phyloP scores from a whole-genome alignment of 2,113 vertebrate species.

The Menidia beryllina region DNA sequence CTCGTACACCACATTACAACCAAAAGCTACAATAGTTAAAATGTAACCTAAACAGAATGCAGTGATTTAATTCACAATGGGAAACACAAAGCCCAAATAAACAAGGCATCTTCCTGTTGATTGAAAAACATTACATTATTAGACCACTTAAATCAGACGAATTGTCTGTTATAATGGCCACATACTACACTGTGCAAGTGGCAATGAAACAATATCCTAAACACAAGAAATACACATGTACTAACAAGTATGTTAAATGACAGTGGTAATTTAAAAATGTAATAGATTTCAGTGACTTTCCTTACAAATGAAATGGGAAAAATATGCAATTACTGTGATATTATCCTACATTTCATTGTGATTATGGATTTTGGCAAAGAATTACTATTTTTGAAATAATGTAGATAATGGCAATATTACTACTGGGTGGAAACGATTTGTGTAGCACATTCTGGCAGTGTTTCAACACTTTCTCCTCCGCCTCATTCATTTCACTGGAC shows the following conservation, averaged over 20 bases:
- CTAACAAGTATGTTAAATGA: neutral
- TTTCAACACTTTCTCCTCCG: constrained; percentile 56
- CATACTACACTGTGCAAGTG: no score
- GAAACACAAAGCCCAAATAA: no score
- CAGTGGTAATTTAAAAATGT: constrained; percentile 8
- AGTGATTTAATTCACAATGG: no score
- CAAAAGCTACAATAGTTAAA: no score
- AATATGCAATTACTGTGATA: constrained; percentile 31
- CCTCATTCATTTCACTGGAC: constrained; percentile 59
- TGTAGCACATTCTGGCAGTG: constrained; percentile 38
- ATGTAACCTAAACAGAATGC: no score
- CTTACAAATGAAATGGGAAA: constrained; percentile 32
- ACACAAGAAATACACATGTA: no score
- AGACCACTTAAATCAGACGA: no score
- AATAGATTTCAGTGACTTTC: constrained; percentile 13
- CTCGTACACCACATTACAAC: neutral
- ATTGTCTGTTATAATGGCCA: no score
- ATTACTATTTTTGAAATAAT: constrained; percentile 50
- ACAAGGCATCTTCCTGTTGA: no score
- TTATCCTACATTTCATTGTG: constrained; percentile 39
- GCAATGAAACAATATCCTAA: no score
- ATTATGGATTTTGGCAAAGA: constrained; percentile 39
- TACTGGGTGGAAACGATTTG: constrained; percentile 49
- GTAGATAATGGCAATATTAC: constrained; percentile 41
- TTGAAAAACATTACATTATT: no score